Evolutionary conservation across 2,113 vertebrate genomes (phyloP), one percentile per base, ranked within the genome.

Genomic region (Sakesphorus luctuosus): DNA sequence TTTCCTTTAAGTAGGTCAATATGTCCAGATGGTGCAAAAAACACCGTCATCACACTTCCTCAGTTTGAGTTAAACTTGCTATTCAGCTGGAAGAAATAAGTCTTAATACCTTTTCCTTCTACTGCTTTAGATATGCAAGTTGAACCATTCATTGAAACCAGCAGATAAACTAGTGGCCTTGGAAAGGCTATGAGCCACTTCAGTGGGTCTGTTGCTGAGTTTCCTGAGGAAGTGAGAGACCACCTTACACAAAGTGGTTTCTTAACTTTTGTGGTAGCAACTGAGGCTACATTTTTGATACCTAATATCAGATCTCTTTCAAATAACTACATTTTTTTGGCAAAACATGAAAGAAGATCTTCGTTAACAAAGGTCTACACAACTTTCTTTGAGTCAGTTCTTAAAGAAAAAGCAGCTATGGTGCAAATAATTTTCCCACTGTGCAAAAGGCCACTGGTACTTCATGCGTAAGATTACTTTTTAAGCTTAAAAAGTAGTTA

Each of bases 191-290:
- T 0, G 3, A 75, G 58, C 23, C 11, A 5, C 33, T 52, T 26
- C 3, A 36, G 26, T 0, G 0, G 21, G 7, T 46, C 52, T 62
- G 8, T 23, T 35, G 33, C 8, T 76, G 62, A 35, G 25, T 73
- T 52, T 47, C 26, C 20, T 35, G 61, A 67, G 53, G 40, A 92
- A 47, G n/a, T 40, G 62, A 61, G 61, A 65, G 59, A 56, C 43
- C 33, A n/a, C 77, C 73, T 72, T 59, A 35, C 17, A 16, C 38
- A 31, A 36, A 58, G 66, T 24, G 29, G 13, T 58, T 77, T 86
- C 43, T 82, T 77, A 66, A 40, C 55, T 19, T 33, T 10, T 46
- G 31, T 56, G 49, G 24, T 52, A 61, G 50, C n/a, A 20, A 23
- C 58, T 61, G 53, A 29, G 36, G 16, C 35, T 80, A 31, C 18